Base-by-base conservation (phyloP, 2,113 vertebrate genomes). In the Hippocampus comes region DNA sequence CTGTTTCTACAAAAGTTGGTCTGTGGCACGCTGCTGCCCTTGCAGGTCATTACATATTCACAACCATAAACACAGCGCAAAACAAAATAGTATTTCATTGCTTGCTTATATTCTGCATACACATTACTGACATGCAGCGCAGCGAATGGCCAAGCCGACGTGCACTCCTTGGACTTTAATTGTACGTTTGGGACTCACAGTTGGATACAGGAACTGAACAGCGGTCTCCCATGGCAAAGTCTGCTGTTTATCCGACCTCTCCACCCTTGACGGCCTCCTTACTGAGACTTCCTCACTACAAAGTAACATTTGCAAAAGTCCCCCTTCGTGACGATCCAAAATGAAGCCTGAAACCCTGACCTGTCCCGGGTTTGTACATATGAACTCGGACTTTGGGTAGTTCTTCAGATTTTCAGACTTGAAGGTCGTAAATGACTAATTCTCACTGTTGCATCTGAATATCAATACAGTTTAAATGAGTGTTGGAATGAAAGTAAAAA, bases 1-100 rank as follows among this genome's bases (percentile, higher is more conserved):
- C 75, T 80, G 75, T 72, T 80, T 78, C 67, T 68, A 30, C 57
- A 70, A 67, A 77, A 43, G 8, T 60, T 53, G 5, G 11, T 2
- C 25, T 64, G 56, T 65, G 67, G 51, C 64, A 64, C 41, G 70
- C 61, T 20, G 34, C 51, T 76, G 66, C 41, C 78, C 41, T 57
- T 70, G 30, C 34, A 68, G 57, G 55, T 25, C 48, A 25, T 0
- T 65, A 66, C 66, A 61, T 48, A 64, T 42, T 61, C 20, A 71
- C 23, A 70, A n/a, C 64, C 56, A 63, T 63, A 72, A n/a, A 74
- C 14, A 67, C n/a, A 20, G 25, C 75, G 81, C n/a, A 3, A 53
- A 74, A 56, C 56, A 9, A 49, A 30, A 20, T 15, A 25, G 27
- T 43, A 71, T 67, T 68, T 75, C 14, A 49, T 49, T 51, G 48